These are phyloP conservation scores for Zosterops lateralis DNA, from an alignment of 2,113 vertebrate species.

Conservation along the genomic window DNA sequence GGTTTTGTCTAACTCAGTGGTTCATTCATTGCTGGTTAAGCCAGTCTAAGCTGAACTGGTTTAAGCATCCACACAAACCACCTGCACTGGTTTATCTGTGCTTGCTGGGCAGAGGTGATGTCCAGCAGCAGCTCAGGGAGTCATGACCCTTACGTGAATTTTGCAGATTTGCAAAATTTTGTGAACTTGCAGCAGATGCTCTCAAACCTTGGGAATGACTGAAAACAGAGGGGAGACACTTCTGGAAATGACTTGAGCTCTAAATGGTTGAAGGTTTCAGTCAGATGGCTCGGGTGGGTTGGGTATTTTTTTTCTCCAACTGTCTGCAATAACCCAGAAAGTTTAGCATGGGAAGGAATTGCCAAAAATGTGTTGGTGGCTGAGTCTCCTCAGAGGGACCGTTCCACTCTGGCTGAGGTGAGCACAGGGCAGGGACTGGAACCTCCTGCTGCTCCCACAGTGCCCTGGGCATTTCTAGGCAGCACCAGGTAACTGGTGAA, in stretches of 20 bases:
- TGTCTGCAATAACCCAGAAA: background rate
- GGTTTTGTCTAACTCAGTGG: background rate
- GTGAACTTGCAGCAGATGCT: background rate
- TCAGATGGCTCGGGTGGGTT: background rate
- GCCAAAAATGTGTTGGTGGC: background rate
- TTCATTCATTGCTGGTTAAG: background rate
- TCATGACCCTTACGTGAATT: background rate
- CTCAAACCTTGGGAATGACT: background rate
- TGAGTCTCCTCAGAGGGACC: background rate
- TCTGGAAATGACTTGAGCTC: background rate
- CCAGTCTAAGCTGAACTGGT: background rate
- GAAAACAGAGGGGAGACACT: background rate
- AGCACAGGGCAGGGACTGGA: background rate
- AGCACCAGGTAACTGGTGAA: background rate
- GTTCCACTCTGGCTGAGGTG: accelerated
- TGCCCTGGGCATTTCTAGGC: background rate
- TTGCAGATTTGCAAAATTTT: background rate
- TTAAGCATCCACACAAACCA: background rate
- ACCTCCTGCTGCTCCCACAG: background rate
- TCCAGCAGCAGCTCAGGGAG: conserved; percentile 50
- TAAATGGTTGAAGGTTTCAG: background rate
- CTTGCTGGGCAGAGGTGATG: background rate
- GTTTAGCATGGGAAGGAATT: background rate
- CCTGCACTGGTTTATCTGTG: background rate
- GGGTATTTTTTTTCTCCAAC: background rate